Conservation (phyloP, 2,888 invertebrate genomes). For the Halocaridina rubra region DNA sequence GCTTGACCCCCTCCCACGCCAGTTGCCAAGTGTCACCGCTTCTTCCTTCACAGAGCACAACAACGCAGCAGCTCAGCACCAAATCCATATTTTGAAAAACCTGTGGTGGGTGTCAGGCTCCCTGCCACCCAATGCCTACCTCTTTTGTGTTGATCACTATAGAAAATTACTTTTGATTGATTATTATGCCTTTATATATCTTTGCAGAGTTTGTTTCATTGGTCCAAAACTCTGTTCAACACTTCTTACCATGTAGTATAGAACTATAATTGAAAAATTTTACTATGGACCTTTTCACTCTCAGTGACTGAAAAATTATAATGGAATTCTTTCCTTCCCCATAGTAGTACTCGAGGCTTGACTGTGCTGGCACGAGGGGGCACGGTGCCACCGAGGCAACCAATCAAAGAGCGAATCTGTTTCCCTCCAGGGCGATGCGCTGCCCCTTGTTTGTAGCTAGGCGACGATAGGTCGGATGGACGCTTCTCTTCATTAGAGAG, state of each 20-base stretch:
- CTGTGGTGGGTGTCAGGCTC: conserved; percentile 12
- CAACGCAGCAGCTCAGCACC: conserved; percentile 9
- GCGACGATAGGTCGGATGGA: conserved; percentile 5
- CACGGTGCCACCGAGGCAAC: conserved; percentile 31
- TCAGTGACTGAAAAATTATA: conserved; percentile 39
- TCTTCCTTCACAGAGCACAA: conserved; percentile 5
- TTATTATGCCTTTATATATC: conserved; percentile 16
- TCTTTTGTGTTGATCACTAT: conserved; percentile 13
- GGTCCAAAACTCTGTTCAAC: conserved; percentile 28
- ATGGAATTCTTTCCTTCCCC: conserved; percentile 44
- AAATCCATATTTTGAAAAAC: not conserved
- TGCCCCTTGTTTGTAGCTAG: conserved; percentile 29
- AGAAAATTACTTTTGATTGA: not conserved
- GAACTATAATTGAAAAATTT: conserved; percentile 56
- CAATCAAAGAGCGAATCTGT: conserved; percentile 29
- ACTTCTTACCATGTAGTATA: conserved; percentile 54
- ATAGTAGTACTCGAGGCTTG: conserved; percentile 57
- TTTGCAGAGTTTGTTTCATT: conserved; percentile 17
- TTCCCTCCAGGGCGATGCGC: conserved; percentile 40
- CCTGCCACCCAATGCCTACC: conserved; percentile 24
- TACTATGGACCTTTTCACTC: conserved; percentile 49
- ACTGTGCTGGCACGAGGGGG: conserved; percentile 55
- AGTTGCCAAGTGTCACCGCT: conserved; percentile 16
- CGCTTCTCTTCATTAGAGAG: not conserved
- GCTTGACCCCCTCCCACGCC: conserved; percentile 18